These are phyloP conservation scores for Spheniscus humboldti DNA, from an alignment of 2,797 vertebrate genomes.

Conservation along the genomic window DNA sequence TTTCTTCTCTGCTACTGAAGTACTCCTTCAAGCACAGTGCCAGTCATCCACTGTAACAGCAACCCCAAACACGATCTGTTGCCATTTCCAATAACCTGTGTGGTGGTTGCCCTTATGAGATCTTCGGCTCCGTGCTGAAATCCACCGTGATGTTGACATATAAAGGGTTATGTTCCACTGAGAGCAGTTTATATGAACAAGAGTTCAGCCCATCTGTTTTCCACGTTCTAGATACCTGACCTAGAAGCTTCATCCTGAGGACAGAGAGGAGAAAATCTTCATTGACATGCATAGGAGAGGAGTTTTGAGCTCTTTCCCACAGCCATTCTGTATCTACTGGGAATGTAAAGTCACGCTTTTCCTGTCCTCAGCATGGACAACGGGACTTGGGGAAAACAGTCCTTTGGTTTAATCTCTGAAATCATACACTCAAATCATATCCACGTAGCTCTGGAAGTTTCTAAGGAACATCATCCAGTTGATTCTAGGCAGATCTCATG, in stretches of 20 bases:
- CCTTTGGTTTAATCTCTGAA: background rate
- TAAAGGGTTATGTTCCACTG: slow-evolving; percentile 78
- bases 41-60: background rate
- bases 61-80: background rate
- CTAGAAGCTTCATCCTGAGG: slow-evolving; percentile 87
- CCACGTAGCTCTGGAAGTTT: background rate
- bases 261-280: background rate
- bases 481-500: background rate
- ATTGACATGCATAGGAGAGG: background rate
- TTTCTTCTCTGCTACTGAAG: background rate
- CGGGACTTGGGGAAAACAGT: background rate
- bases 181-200: slow-evolving; percentile 85
- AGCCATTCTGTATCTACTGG: background rate
- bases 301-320: background rate
- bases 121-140: slow-evolving; percentile 74
- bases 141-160: slow-evolving; percentile 92
- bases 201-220: slow-evolving; percentile 89
- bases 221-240: slow-evolving; percentile 81
- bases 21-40: background rate
- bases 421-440: background rate
- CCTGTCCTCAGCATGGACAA: background rate
- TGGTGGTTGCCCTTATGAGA: background rate
- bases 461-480: background rate
- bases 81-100: background rate
- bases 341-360: background rate